Conservation (phyloP, 1,140 invertebrate species). For the Latrodectus geometricus region DNA sequence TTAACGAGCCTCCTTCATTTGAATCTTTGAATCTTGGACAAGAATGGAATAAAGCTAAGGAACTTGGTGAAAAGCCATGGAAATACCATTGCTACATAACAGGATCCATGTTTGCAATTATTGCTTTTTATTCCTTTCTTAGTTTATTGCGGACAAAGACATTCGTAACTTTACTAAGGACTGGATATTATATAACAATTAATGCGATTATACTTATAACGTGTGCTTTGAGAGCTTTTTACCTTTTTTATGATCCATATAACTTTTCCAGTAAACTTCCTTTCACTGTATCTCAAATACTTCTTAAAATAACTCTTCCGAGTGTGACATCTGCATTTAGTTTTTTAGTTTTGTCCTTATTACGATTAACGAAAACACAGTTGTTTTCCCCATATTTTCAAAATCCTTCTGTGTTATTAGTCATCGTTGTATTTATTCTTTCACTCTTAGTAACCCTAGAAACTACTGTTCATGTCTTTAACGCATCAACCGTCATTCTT, state of each 20-base stretch:
- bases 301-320: constrained; percentile 85
- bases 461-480: constrained; percentile 73
- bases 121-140: constrained; percentile 81
- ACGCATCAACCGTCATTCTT: constrained; percentile 63
- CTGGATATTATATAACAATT: constrained; percentile 84
- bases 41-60: constrained; percentile 66
- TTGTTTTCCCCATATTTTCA: constrained; percentile 69
- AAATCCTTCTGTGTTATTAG: constrained; percentile 79
- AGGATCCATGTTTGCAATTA: constrained; percentile 82
- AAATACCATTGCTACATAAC: constrained; percentile 88
- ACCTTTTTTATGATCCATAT: constrained; percentile 90
- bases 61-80: constrained; percentile 80
- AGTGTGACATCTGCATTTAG: constrained; percentile 87
- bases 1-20: constrained; percentile 30
- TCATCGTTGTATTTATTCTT: constrained; percentile 82
- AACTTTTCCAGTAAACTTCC: constrained; percentile 83
- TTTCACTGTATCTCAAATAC: constrained; percentile 81
- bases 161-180: constrained; percentile 65
- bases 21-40: constrained; percentile 35
- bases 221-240: constrained; percentile 84
- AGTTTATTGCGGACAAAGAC: constrained; percentile 67
- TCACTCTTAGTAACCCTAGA: constrained; percentile 82
- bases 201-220: constrained; percentile 84
- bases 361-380: constrained; percentile 75
- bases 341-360: constrained; percentile 84